Base-by-base conservation (phyloP, 2,113 vertebrate genomes). In the Anarrhichthys ocellatus region DNA sequence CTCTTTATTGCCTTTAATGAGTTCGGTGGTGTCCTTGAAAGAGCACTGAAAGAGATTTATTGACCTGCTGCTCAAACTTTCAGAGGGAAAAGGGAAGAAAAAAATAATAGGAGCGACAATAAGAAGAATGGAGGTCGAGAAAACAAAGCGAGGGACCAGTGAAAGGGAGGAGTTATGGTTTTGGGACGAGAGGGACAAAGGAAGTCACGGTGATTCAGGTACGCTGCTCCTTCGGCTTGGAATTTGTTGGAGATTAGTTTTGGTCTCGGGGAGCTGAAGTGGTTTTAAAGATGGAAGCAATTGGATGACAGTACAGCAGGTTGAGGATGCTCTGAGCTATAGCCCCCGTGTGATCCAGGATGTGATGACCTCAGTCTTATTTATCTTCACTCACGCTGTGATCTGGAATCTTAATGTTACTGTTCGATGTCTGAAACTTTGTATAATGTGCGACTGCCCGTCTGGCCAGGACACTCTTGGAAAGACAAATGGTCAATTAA, bases 41-140 rank as follows among this genome's bases (percentile, higher is more conserved):
- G 80, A 70, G 59, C 42, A 38, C 29, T 20, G 3, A 73, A 52
- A 64, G 69, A 42, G 65, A 71, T 81, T 58, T 48, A 84, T 78
- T 68, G 75, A 79, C 48, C 61, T 13, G 67, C 18, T 18, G 38
- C 17, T 81, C 17, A 54, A 76, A 77, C 18, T 56, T 77, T 73
- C 6, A 64, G 24, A 54, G 22, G 2, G 7, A 13, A 36, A 59
- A 15, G 36, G 29, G 17, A 27, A 52, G 24, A 14, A 1, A 7
- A 2, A 27, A 34, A 32, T 27, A 24, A n/a, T 6, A 48, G 10
- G 2, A 46, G 27, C 13, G 15, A 27, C 0, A 0, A 18, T 5
- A 7, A 36, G 20, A 62, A 9, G 2, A 34, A 74, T 4, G 9
- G 24, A n/a, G 10, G 17, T 34, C 4, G 22, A 22, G 24, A 40